phyloP scores from a whole-genome alignment of 2,113 vertebrate genomes.

The Pardalotus punctatus region DNA sequence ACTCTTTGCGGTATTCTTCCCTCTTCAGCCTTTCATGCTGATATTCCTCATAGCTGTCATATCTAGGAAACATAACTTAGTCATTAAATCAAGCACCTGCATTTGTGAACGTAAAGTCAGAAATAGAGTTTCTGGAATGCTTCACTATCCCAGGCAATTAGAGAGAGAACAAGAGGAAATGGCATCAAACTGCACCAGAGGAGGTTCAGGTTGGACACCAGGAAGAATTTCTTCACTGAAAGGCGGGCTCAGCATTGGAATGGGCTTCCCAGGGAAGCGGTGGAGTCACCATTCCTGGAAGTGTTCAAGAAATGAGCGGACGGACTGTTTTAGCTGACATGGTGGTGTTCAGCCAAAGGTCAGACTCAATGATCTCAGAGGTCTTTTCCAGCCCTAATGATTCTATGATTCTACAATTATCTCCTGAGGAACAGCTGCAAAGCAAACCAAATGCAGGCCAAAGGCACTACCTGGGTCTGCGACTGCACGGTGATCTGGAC shows the following conservation, averaged over 20 bases:
- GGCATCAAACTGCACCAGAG: background rate
- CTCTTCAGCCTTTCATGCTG: constrained; percentile 93
- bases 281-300: background rate
- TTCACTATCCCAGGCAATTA: background rate
- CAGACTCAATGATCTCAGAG: background rate
- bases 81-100: constrained; percentile 63
- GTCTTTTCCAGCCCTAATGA: background rate
- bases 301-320: background rate
- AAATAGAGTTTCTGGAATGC: background rate
- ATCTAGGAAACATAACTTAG: constrained; percentile 79
- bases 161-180: background rate
- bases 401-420: background rate
- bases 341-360: background rate
- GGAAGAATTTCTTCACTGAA: background rate
- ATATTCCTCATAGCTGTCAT: constrained; percentile 97
- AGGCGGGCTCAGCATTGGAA: background rate
- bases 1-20: constrained; percentile 91
- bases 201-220: background rate
- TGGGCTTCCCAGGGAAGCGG: background rate
- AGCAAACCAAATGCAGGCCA: background rate
- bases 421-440: background rate
- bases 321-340: rapidly evolving
- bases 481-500: constrained; percentile 83
- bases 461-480: constrained; percentile 85
- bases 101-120: constrained; percentile 1